phyloP scores from a whole-genome alignment of 2,888 invertebrate species.

The Drosophila conformis region DNA sequence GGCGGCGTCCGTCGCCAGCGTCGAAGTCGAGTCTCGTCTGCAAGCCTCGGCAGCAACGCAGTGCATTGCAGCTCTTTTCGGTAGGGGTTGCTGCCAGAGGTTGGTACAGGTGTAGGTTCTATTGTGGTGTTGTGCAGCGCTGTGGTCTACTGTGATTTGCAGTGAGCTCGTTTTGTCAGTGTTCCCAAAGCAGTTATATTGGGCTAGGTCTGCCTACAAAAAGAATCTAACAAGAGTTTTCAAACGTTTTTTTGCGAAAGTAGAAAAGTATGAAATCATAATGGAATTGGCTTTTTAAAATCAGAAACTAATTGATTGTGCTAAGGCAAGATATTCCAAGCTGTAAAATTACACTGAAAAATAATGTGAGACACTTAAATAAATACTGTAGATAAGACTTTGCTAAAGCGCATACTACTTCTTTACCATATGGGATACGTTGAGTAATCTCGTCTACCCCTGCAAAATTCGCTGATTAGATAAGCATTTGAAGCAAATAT shows the following conservation, averaged over 20 bases:
- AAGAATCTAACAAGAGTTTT: neutral
- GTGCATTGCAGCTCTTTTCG: conserved; percentile 18
- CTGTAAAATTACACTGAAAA: neutral
- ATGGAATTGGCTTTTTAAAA: neutral
- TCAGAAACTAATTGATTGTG: neutral
- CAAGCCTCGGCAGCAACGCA: conserved; percentile 21
- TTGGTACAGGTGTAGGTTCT: conserved; percentile 6
- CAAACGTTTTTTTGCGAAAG: conserved; percentile 6
- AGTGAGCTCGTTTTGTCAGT: conserved; percentile 4
- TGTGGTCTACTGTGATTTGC: conserved; percentile 29
- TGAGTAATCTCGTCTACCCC: no score
- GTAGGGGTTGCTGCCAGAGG: conserved; percentile 24
- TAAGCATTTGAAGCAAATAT: neutral
- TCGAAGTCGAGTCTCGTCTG: conserved; percentile 30
- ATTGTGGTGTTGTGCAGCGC: conserved; percentile 40
- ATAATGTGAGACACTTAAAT: neutral
- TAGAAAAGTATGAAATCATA: neutral
- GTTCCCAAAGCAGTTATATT: conserved; percentile 8
- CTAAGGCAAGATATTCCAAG: neutral
- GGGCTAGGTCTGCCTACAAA: conserved; percentile 33
- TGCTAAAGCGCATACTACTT: neutral
- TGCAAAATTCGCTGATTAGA: neutral
- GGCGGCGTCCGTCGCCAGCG: conserved; percentile 45
- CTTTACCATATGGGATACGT: neutral
- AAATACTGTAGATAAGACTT: neutral